Conservation (phyloP, 2,888 invertebrate genomes). For the Sericinus montela region DNA sequence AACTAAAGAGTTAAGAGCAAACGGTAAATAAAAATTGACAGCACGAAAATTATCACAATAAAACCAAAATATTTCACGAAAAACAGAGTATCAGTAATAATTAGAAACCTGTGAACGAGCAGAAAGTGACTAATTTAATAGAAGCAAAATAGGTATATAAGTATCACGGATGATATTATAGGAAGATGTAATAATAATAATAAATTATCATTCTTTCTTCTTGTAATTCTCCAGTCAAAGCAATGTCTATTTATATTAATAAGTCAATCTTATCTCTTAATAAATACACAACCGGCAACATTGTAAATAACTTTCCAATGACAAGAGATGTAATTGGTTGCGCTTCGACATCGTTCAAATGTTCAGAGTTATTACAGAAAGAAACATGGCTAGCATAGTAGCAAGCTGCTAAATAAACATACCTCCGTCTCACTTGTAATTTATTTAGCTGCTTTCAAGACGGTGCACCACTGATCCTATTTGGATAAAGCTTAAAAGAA, state of each 20-base stretch:
- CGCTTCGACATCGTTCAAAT: slow-evolving; percentile 51
- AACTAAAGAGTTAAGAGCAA: no score
- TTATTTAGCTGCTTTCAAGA: slow-evolving; percentile 17
- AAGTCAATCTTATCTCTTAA: slow-evolving; percentile 50
- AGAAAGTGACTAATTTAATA: no score
- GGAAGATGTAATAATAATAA: no score
- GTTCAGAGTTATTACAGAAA: slow-evolving; percentile 38
- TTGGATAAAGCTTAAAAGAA: slow-evolving; percentile 19
- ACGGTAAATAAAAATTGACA: no score
- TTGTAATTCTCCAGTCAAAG: no score
- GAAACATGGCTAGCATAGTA: slow-evolving; percentile 34
- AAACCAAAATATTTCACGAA: no score
- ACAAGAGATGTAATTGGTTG: slow-evolving; percentile 63
- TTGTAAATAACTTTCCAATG: slow-evolving; percentile 61
- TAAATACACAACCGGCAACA: slow-evolving; percentile 55
- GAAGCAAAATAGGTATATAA: no score
- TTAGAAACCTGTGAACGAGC: no score
- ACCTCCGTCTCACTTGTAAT: slow-evolving; percentile 15
- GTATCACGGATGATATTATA: no score
- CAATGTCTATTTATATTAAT: slow-evolving; percentile 21
- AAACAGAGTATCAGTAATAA: no score
- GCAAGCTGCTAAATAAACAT: slow-evolving; percentile 20
- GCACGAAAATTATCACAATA: no score
- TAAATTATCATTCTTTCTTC: no score
- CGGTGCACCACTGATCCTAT: slow-evolving; percentile 17